These are phyloP conservation scores for Macrochelys suwanniensis DNA, from an alignment of 2,797 vertebrate species.

Conservation along the genomic window DNA sequence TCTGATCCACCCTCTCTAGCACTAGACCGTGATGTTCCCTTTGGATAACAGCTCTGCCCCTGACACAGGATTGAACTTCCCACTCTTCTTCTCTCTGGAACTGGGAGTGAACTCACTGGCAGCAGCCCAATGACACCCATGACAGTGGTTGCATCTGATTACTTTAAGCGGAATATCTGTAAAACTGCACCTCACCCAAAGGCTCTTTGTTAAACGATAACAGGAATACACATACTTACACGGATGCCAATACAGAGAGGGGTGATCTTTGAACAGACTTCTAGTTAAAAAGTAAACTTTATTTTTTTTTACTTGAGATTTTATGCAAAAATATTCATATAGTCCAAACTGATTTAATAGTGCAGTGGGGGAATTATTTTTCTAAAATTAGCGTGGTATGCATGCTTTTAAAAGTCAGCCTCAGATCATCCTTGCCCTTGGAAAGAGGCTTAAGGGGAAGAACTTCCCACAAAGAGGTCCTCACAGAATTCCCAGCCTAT, in stretches of 20 bases:
- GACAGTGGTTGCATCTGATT: slow-evolving; percentile 47
- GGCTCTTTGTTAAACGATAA: slow-evolving; percentile 83
- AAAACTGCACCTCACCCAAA: slow-evolving; percentile 61
- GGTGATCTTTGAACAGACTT: slow-evolving; percentile 82
- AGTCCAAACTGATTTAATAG: slow-evolving; percentile 6
- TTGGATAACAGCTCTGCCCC: background rate
- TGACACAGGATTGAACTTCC: background rate
- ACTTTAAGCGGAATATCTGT: slow-evolving; percentile 51
- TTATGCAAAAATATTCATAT: slow-evolving; percentile 52
- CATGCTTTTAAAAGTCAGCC: slow-evolving; percentile 39
- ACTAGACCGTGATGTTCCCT: accelerated
- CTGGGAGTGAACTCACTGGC: slow-evolving; percentile 11
- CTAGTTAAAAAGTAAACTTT: slow-evolving; percentile 84
- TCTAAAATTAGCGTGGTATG: slow-evolving; percentile 45
- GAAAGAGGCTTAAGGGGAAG: background rate
- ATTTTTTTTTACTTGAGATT: slow-evolving; percentile 62
- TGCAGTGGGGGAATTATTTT: background rate
- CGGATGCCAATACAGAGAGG: slow-evolving; percentile 57
- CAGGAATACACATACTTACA: slow-evolving; percentile 68
- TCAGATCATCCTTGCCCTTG: background rate
- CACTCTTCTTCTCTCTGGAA: background rate
- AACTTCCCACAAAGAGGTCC: background rate
- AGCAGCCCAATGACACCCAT: slow-evolving; percentile 45
- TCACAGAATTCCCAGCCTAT: accelerated
- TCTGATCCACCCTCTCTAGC: background rate